A percentile compares a stretch with the other conserved stretches of the same genome.
phyloP scores from a whole-genome alignment of 2,888 invertebrate species.

The Campoplex nolae region DNA sequence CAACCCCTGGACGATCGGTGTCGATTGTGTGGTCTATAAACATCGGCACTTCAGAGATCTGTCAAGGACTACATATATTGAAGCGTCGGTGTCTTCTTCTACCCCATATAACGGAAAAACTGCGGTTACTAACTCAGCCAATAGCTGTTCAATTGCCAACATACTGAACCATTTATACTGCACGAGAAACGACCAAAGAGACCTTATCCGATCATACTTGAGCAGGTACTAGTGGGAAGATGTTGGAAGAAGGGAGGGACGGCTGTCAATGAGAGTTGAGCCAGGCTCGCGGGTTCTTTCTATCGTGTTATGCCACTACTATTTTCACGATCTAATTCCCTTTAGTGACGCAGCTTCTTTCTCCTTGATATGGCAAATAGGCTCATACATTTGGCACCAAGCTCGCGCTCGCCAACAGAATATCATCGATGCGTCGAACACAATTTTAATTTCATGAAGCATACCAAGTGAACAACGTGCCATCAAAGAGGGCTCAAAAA shows the following conservation, averaged over 20 bases:
- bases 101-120: slow-evolving; percentile 6
- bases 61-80: slow-evolving; percentile 30
- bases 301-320: slow-evolving; percentile 30
- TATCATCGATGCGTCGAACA: slow-evolving; percentile 71
- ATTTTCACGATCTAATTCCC: slow-evolving; percentile 78
- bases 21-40: slow-evolving; percentile 32
- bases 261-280: slow-evolving; percentile 33
- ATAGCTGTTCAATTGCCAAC: slow-evolving; percentile 41
- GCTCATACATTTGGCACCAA: slow-evolving; percentile 47
- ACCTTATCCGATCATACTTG: slow-evolving; percentile 76
- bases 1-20: slow-evolving; percentile 52
- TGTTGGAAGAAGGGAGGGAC: background rate
- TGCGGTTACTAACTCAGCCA: slow-evolving; percentile 31
- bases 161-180: slow-evolving; percentile 31
- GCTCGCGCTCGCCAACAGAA: background rate
- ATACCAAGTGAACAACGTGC: slow-evolving; percentile 62
- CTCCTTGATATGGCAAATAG: slow-evolving; percentile 61
- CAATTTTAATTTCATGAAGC: slow-evolving; percentile 77
- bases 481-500: background rate
- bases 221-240: slow-evolving; percentile 69
- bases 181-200: slow-evolving; percentile 53
- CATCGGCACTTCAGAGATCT: slow-evolving; percentile 48
- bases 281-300: slow-evolving; percentile 19
- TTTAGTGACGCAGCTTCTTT: slow-evolving; percentile 70
- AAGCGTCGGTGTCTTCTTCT: slow-evolving; percentile 5